Base-by-base conservation (phyloP, 2,113 vertebrate species). In the Poecile atricapillus region DNA sequence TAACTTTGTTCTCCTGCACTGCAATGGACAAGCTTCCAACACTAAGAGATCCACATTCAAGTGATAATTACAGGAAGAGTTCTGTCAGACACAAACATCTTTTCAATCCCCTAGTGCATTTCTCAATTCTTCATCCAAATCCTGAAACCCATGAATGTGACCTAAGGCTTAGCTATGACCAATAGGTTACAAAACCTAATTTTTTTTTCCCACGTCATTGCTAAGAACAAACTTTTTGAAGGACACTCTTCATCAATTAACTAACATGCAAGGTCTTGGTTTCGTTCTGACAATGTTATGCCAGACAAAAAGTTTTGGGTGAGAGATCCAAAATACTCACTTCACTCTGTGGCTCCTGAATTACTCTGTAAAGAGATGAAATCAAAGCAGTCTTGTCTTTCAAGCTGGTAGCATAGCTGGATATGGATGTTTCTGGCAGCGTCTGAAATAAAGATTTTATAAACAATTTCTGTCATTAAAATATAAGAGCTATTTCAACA, bases 341-440 rank as follows among this genome's bases (percentile, higher is more conserved):
- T 73, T 99, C 99, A 88, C 99, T 99, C 95, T 99, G 99, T 97
- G 99, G 99, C 87, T 99, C 99, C 94, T 99, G 98, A 94, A 99
- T 98, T 91, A 99, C 99, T 97, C 99, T 99, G 97, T 99, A 99
- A 79, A 99, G 98, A n/a, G 99, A 99, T 37, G 99, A 98, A 97
- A 99, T 98, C 97, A 99, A 98, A 94, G 98, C 94, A 94, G 69
- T 98, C 98, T 99, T 99, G 71, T 99, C 98, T 97, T 98, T 99
- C 94, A 99, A 97, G 91, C 98, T 98, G 88, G 97, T 95, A 56
- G 99, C 99, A 97, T 99, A 99, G 97, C 94, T 98, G 97, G 98
- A 98, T 95, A 99, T 97, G 63, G 99, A 99, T 64, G 98, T 97
- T 98, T 99, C 99, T 89, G 99, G 99, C 83, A 99, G 97, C 12